Evolutionary conservation across 2,888 invertebrate genomes (phyloP).

Genomic region (Eretmocerus hayati): DNA sequence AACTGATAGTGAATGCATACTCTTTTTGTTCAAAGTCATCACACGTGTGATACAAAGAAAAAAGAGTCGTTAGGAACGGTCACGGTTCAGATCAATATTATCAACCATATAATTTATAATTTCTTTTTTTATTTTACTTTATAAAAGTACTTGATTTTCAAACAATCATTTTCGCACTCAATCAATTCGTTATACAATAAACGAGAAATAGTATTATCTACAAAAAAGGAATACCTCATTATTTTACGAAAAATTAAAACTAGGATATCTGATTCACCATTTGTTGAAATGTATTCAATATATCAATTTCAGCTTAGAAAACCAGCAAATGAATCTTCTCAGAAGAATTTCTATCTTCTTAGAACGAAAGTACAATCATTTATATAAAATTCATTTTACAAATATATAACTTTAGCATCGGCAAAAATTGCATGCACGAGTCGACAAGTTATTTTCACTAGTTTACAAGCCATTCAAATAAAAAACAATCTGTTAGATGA

Average conservation of each 20-base stretch:
- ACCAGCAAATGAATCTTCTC: conserved; percentile 15
- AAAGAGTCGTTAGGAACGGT: too few relatives aligned
- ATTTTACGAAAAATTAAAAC: conserved; percentile 21
- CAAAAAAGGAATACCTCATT: conserved; percentile 23
- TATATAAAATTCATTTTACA: conserved; percentile 17
- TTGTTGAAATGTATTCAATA: conserved; percentile 15
- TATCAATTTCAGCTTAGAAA: conserved; percentile 11
- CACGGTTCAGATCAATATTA: too few relatives aligned
- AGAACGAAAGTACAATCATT: conserved; percentile 8
- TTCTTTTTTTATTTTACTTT: conserved; percentile 23
- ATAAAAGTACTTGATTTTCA: conserved; percentile 24
- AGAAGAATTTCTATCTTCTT: background rate
- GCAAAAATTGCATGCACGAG: conserved; percentile 8
- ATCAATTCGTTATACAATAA: conserved; percentile 23
- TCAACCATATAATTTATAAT: too few relatives aligned
- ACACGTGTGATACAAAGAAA: too few relatives aligned
- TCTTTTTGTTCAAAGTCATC: too few relatives aligned
- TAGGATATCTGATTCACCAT: conserved; percentile 16
- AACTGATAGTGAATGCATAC: too few relatives aligned
- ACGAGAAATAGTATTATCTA: conserved; percentile 22
- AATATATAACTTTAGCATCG: conserved; percentile 13
- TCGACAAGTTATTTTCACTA: conserved; percentile 2
- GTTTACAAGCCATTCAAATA: conserved; percentile 10
- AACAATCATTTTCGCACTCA: conserved; percentile 21
- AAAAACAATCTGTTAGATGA: conserved; percentile 14